Evolutionary conservation across 2,888 invertebrate species (phyloP), one percentile per base, ranked within the genome.

Genomic region (Ophioninae sp.): DNA sequence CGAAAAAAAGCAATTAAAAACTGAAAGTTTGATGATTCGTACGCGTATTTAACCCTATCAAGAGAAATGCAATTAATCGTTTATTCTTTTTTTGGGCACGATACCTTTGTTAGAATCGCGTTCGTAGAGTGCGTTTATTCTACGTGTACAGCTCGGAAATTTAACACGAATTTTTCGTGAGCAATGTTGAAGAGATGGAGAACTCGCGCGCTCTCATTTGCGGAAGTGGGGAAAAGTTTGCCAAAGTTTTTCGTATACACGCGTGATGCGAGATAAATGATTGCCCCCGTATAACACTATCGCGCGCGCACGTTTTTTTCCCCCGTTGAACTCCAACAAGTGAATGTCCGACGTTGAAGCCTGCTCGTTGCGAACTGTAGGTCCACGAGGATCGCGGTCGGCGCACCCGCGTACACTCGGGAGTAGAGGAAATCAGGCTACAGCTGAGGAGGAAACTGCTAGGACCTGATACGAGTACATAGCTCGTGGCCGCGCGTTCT

Each of bases 311-410:
- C 30, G 30, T 30, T 30, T 30, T 1, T 30, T 30, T 30, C 3
- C 30, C 17, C 6, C 61, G 3, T 23, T 44, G 10, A n/a, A 39
- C 10, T 79, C 44, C 13, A 51, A 23, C 56, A 23, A 9, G 23
- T 23, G 23, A 17, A 23, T 58, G 44, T 61, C 79, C 67, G 61
- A 76, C 23, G 41, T 72, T 73, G 58, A 63, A 72, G 79, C 58
- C 58, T 23, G 79, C 79, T 80, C 76, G 79, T 79, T 67, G 68
- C 75, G 63, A 56, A 83, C 79, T 80, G 83, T 74, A 63, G 37
- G 37, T 51, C 63, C 39, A 59, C n/a, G 76, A 76, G 44, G 72
- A 51, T 17, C 51, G 17, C 51, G 51, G 17, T 13, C 51, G 13
- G 5, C 13, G 51, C 17, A 51, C 17, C 51, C 51, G 13, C 17